A percentile compares a stretch with the other conserved stretches of the same genome.
Evolutionary conservation across 2,888 invertebrate species (phyloP).

Genomic region (Aquatica leii): DNA sequence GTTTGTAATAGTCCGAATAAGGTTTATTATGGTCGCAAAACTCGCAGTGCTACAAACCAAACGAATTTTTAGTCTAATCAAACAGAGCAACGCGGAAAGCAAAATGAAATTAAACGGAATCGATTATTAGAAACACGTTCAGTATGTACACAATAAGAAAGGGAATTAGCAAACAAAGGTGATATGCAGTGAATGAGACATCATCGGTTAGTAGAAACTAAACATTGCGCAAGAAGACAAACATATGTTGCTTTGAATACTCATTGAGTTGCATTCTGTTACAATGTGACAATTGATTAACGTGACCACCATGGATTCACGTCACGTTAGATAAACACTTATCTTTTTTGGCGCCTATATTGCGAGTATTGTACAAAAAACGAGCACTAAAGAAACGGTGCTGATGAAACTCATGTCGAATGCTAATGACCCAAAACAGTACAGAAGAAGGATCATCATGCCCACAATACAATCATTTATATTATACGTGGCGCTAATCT

Average conservation of each 20-base stretch:
- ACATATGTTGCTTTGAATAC: neutral
- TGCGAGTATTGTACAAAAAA: too few relatives aligned
- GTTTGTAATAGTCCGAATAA: too few relatives aligned
- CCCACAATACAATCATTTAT: too few relatives aligned
- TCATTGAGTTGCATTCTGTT: neutral
- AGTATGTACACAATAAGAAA: neutral
- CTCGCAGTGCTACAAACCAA: neutral
- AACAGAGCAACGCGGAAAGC: neutral
- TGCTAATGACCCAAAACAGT: too few relatives aligned
- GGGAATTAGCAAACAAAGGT: neutral
- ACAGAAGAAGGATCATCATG: too few relatives aligned
- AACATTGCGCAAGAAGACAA: neutral
- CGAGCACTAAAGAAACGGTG: too few relatives aligned
- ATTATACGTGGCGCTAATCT: too few relatives aligned
- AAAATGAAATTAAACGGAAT: neutral
- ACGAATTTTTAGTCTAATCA: neutral
- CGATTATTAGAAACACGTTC: neutral
- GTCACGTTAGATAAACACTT: too few relatives aligned
- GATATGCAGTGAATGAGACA: neutral
- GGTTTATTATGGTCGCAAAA: too few relatives aligned
- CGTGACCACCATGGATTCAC: neutral
- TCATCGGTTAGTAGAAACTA: neutral
- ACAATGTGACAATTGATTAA: neutral
- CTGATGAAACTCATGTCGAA: too few relatives aligned
- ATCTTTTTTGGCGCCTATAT: too few relatives aligned